Evolutionary conservation across 1,140 invertebrate genomes (phyloP).

Genomic region (Neotoxoptera formosana): DNA sequence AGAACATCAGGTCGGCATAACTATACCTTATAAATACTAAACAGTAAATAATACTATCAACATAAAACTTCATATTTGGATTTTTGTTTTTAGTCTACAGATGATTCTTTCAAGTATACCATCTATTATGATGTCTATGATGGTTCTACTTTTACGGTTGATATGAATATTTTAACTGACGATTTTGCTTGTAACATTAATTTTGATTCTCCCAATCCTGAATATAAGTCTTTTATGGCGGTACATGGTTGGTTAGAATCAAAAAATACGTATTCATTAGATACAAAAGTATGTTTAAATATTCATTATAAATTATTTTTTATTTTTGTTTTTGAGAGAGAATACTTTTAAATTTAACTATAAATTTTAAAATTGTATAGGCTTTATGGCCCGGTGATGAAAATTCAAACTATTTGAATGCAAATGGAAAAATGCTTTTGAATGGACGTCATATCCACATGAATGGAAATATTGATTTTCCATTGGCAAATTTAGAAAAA

Average conservation of each 20-base stretch:
- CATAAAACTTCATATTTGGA: not conserved
- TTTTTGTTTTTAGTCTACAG: not conserved
- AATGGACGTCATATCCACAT: not conserved
- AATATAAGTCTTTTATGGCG: not conserved
- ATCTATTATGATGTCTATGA: not conserved
- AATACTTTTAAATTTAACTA: not conserved
- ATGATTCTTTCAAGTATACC: not conserved
- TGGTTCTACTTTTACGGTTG: not conserved
- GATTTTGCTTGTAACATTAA: not conserved
- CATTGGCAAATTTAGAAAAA: not conserved
- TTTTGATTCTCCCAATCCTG: not conserved
- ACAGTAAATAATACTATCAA: not conserved
- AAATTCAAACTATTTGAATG: slow-evolving; percentile 25
- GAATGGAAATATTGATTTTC: not conserved
- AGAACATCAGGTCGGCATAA: not conserved
- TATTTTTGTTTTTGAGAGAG: not conserved
- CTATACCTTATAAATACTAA: not conserved
- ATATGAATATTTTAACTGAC: not conserved
- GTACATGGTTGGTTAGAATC: not conserved
- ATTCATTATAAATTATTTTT: not conserved
- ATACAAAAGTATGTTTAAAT: slow-evolving; percentile 19
- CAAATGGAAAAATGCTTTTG: not conserved
- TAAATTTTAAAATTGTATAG: not conserved
- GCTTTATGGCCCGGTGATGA: slow-evolving; percentile 13
- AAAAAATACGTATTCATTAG: not conserved